Evolutionary conservation across 2,113 vertebrate species (phyloP).

Genomic region (Xiphophorus maculatus): DNA sequence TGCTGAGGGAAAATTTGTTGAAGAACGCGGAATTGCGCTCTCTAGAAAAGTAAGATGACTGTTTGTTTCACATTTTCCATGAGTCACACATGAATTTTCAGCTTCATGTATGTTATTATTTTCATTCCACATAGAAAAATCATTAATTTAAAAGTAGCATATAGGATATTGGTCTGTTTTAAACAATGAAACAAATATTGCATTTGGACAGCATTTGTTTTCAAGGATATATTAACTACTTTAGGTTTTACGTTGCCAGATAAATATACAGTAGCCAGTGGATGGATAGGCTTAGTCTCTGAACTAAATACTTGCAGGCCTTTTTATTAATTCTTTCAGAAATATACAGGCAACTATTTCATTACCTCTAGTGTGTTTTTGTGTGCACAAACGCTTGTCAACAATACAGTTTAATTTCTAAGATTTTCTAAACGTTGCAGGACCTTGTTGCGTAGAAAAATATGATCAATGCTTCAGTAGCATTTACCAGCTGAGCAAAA

Average conservation of each 20-base stretch:
- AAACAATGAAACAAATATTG: not conserved
- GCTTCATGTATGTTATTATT: not conserved
- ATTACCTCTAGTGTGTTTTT: not conserved
- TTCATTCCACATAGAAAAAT: not conserved
- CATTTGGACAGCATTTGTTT: not conserved
- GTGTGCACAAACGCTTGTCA: not conserved
- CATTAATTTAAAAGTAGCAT: not conserved
- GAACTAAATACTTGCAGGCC: too few relatives aligned
- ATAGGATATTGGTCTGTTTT: not conserved
- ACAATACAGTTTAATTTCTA: not conserved
- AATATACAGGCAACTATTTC: not conserved
- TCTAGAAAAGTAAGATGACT: conserved; percentile 85
- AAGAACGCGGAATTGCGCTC: conserved; percentile 87
- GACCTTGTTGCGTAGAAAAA: not conserved
- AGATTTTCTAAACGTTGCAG: not conserved
- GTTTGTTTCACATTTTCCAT: conserved; percentile 43
- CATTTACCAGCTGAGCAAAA: not conserved
- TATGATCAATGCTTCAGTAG: not conserved
- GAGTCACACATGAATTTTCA: conserved; percentile 18
- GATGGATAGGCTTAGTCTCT: too few relatives aligned
- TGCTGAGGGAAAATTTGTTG: conserved; percentile 87
- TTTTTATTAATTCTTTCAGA: not conserved
- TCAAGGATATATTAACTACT: not conserved
- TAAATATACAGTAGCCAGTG: not conserved
- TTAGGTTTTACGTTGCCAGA: not conserved